Conservation (phyloP, 2,888 invertebrate genomes). For the Ormyrus pomaceus region DNA sequence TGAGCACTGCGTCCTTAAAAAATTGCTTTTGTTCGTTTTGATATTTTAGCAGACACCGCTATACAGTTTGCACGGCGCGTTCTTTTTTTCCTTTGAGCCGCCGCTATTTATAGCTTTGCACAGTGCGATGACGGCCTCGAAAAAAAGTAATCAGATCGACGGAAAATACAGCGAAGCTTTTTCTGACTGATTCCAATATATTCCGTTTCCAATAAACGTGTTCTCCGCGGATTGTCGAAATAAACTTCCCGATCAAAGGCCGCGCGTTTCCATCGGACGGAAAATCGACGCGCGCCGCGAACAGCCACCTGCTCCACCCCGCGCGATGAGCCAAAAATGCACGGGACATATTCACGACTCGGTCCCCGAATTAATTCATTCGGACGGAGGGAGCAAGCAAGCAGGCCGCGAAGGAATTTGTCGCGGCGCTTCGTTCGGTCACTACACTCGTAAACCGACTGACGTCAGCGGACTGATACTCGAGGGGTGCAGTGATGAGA, state of each 20-base stretch:
- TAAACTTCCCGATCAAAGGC: background rate
- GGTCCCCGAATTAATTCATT: conserved; percentile 36
- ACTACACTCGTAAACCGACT: background rate
- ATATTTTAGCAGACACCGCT: too few species aligned
- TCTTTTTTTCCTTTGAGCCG: too few species aligned
- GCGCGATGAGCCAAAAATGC: background rate
- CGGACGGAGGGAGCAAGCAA: background rate
- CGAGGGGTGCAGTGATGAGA: conserved; percentile 41
- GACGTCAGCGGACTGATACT: conserved; percentile 32
- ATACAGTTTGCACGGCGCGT: too few species aligned
- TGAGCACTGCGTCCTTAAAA: too few species aligned
- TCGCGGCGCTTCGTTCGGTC: background rate
- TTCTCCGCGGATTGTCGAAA: too few species aligned
- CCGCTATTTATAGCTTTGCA: too few species aligned
- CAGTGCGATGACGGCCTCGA: too few species aligned
- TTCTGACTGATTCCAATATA: too few species aligned
- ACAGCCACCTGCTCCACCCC: conserved; percentile 27
- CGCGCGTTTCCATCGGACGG: background rate
- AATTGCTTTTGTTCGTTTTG: too few species aligned
- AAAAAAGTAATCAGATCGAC: too few species aligned
- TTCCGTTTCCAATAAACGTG: too few species aligned
- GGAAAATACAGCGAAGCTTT: too few species aligned
- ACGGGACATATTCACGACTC: conserved; percentile 24
- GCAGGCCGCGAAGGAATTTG: background rate
- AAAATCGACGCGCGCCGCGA: background rate